Evolutionary conservation across 2,797 vertebrate species (phyloP), one percentile per base, ranked within the genome.

Genomic region (Chiroxiphia lanceolata): DNA sequence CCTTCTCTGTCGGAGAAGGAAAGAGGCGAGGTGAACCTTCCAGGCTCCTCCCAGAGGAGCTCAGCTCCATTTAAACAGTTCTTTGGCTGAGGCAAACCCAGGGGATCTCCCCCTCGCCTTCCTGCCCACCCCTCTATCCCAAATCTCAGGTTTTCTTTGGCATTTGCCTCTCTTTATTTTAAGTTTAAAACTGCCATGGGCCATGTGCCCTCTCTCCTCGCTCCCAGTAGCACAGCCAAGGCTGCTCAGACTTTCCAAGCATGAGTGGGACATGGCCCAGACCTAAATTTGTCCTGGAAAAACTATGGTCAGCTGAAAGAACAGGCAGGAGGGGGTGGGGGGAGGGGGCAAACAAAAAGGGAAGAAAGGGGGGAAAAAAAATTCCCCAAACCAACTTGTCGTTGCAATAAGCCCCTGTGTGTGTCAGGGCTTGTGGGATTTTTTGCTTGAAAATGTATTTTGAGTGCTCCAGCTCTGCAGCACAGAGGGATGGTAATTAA

Each of bases 181-280:
- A n/a, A 36, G 78, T 76, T 83, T 59, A 12, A 91, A 83, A 44
- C n/a, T 21, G 33, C 71, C 3, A 7, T 20, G 80, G 74, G 83
- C 86, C 4, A 33, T 40, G 57, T 83, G 90, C 74, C 87, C 89
- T 87, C 69, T 67, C 74, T 81, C 19, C 65, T 71, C 1, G 0
- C 45, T 90, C 65, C 80, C 27, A 2, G 36, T 82, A 65, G 47
- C 0, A 0, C 34, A 19, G 93, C 80, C 87, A 93, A 78, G 40
- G 83, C 90, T 76, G 54, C 50, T 94, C 90, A 92, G 86, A 93
- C 82, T 95, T 96, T 95, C 96, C 94, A 96, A 87, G 82, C 89
- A 77, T 3, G 34, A 95, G 67, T 6, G 15, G 72, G 82, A 95
- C 27, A 2, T 0, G 4, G 48, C 79, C 79, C 93, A 94, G 57